Conservation (phyloP, 2,797 vertebrate species). For the Trematomus bernacchii region DNA sequence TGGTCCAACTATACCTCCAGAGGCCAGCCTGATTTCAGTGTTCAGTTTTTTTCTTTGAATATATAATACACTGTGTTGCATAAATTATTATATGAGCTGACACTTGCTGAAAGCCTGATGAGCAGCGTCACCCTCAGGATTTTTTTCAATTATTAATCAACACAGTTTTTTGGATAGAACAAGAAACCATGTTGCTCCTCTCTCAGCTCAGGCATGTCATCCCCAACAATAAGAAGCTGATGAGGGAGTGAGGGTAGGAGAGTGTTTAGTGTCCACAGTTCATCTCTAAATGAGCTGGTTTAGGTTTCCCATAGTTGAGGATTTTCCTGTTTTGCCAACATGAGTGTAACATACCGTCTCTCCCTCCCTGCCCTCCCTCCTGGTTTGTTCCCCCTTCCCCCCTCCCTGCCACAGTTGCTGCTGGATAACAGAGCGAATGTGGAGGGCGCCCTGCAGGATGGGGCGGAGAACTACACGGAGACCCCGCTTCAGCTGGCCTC, state of each 20-base stretch:
- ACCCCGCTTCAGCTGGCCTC: constrained; percentile 88
- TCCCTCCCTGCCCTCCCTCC: constrained; percentile 6
- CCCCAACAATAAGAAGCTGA: constrained; percentile 34
- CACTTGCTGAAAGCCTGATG: constrained; percentile 39
- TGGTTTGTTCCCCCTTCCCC: constrained; percentile 12
- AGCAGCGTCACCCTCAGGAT: constrained; percentile 46
- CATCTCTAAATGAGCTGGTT: constrained; percentile 35
- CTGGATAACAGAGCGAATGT: constrained; percentile 85
- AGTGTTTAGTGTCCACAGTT: constrained; percentile 42
- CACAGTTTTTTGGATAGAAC: constrained; percentile 26
- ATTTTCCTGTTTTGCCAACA: constrained; percentile 29
- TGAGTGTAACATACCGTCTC: constrained; percentile 53
- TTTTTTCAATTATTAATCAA: constrained; percentile 53
- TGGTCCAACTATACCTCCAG: constrained; percentile 25
- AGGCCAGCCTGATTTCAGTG: constrained; percentile 41
- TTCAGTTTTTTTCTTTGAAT: constrained; percentile 42
- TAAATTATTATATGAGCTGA: constrained; percentile 41
- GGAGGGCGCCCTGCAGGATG: constrained; percentile 86
- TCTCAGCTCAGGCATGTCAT: constrained; percentile 28
- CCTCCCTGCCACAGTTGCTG: constrained; percentile 77
- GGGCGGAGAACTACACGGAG: constrained; percentile 86
- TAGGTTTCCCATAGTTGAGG: constrained; percentile 50
- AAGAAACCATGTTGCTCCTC: constrained; percentile 19
- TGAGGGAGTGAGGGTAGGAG: constrained; percentile 40
- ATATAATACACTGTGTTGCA: constrained; percentile 31